Percentiles rank a stretch among this genome's conserved stretches.
These are phyloP conservation scores for Frieseomelitta varia DNA, from an alignment of 1,140 invertebrate genomes.

Conservation along the genomic window DNA sequence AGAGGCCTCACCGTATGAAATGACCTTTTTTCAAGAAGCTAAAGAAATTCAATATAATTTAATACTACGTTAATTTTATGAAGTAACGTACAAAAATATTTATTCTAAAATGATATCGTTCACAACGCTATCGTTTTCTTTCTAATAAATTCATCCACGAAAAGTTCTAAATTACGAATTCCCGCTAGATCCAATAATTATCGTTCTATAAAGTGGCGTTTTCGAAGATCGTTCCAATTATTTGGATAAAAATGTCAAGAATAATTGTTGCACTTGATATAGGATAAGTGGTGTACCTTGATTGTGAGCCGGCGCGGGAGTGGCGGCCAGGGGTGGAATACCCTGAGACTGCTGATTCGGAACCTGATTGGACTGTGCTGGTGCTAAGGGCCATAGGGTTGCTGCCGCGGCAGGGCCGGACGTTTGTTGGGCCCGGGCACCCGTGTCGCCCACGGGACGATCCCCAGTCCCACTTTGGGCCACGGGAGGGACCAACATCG, in stretches of 20 bases:
- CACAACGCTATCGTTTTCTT: too few relatives aligned
- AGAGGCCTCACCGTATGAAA: too few relatives aligned
- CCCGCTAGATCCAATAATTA: not conserved
- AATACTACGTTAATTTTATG: too few relatives aligned
- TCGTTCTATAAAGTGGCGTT: not conserved
- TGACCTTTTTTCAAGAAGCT: too few relatives aligned
- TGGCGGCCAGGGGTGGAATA: conserved; percentile 80
- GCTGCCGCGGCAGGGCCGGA: conserved; percentile 72
- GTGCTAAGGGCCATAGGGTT: conserved; percentile 82
- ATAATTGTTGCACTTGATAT: not conserved
- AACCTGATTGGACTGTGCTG: conserved; percentile 77
- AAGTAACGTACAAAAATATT: not conserved
- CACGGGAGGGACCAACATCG: conserved; percentile 82
- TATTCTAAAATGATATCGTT: not conserved
- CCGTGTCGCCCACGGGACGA: conserved; percentile 76
- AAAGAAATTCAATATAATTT: too few relatives aligned
- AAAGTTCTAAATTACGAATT: not conserved
- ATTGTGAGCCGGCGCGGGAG: conserved; percentile 82
- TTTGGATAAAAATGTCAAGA: not conserved
- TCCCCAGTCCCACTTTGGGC: conserved; percentile 75
- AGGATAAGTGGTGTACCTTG: conserved; percentile 71
- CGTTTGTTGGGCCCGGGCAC: conserved; percentile 72
- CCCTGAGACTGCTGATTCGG: conserved; percentile 75
- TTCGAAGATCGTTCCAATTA: not conserved
- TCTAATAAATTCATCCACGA: not conserved